Evolutionary conservation across 2,797 vertebrate genomes (phyloP), one percentile per base, ranked within the genome.

Genomic region (Eurystomus glaucurus): DNA sequence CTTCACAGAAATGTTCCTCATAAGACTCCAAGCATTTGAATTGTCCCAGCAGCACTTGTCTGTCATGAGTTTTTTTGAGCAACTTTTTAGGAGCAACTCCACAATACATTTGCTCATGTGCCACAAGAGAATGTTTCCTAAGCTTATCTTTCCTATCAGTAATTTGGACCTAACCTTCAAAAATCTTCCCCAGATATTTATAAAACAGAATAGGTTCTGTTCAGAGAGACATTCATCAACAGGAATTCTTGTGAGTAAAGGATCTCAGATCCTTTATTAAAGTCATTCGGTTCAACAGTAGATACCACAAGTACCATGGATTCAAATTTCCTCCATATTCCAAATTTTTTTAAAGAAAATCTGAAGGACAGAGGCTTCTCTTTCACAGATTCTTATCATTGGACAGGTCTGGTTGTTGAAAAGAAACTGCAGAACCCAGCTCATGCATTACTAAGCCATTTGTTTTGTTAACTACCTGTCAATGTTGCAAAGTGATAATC

Each of bases 381-480:
- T 95, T 95, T 75, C 62, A 62, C 58, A 91, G 83, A 93, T 93
- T 92, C 57, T 37, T 68, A 35, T 80, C 77, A 71, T 48, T 83
- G 78, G 88, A 88, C 68, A 82, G 71, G 46, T 89, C 87, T 86
- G 81, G 54, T 31, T 51, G 43, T 88, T 91, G 91, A 96, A 89
- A 97, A 96, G 95, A 95, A 94, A 93, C 45, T 61, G 31, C 79
- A 90, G 86, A 94, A 88, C 57, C 23, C 70, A 82, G 69, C 50
- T 97, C 82, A 85, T 10, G 45, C 89, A 54, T 94, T 95, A 77
- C 97, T 61, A 92, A 97, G 93, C 98, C 99, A 99, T 99, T 99
- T 99, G 99, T 99, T 99, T 99, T 99, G 98, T 98, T 99, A 99
- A 99, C 98, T 98, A 98, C 95, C 97, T 98, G 99, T 97, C 98